Base-by-base conservation (phyloP, 1,140 invertebrate species). In the Probaryconus sp. region DNA sequence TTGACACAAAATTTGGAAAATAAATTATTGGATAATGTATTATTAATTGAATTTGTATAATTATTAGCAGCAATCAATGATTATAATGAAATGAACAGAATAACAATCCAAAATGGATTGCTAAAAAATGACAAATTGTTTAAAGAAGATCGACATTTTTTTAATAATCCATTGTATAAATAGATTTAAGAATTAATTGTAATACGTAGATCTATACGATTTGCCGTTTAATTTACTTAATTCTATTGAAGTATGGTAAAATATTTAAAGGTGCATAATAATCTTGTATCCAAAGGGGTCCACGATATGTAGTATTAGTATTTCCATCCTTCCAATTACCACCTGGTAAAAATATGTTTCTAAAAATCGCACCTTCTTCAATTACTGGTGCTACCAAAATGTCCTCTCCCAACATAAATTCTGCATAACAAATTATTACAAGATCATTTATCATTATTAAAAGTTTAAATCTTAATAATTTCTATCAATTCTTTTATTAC, bases 351-450 rank as follows among this genome's bases (percentile, higher is more conserved):
- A 95, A 97, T 31, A 97, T 90, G 76, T 96, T 90, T 5, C 95
- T 88, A 6, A 82, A 81, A 1, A 79, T 83, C 0, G 90, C 91
- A 0, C 91, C 92, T 85, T 94, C 87, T 7, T 90, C 86, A 5
- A 96, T 76, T 0, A 97, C 90, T 2, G 96, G 96, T 0, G 96
- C 96, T 0, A 95, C 93, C n/a, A 97, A 83, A n/a, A 96, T 91
- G 24, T 92, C 88, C 77, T 96, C 92, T 2, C 95, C 96, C 2
- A 97, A 85, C 2, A 97, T 84, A 82, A 92, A 97, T 85, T 97
- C 94, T 95, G 85, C 88, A 89, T 24, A 7, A 24, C 21, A 24
- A 24, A 4, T 3, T 76, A 13, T 69, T 64, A 73, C 37, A 28
- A 51, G n/a, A n/a, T n/a, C 21, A 24, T 24, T 24, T 24, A 24